These are phyloP conservation scores for Scarus forsteni DNA, from an alignment of 2,797 vertebrate genomes.

Conservation along the genomic window DNA sequence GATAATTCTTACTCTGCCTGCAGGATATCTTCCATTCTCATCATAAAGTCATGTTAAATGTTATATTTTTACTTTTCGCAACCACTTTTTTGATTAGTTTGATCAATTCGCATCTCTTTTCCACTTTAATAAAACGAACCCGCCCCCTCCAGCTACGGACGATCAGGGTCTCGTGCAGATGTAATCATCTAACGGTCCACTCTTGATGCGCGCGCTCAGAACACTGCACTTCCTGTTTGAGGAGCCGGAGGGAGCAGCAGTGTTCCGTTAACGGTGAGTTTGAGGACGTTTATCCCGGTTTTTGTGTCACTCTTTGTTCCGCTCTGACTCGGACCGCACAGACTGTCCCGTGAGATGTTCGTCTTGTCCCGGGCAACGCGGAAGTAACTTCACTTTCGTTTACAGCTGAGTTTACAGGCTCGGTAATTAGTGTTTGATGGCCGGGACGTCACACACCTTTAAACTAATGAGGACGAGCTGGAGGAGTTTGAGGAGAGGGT, in stretches of 20 bases:
- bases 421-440: background rate
- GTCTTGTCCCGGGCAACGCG: background rate
- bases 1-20: too few relatives aligned
- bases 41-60: too few relatives aligned
- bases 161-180: too few relatives aligned
- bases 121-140: too few relatives aligned
- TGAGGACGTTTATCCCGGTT: background rate
- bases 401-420: background rate
- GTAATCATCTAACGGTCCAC: too few relatives aligned
- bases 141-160: too few relatives aligned
- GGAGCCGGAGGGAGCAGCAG: background rate
- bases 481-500: background rate
- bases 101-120: too few relatives aligned
- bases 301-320: background rate
- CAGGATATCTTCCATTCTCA: too few relatives aligned
- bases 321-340: background rate
- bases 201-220: too few relatives aligned
- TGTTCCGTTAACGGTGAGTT: background rate
- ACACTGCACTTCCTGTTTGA: background rate
- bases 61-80: too few relatives aligned
- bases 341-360: background rate
- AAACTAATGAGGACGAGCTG: background rate
- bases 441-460: too few relatives aligned
- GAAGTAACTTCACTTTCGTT: background rate
- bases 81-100: too few relatives aligned